Evolutionary conservation across 2,888 invertebrate species (phyloP).

Genomic region (Minunthozetes semirufus): DNA sequence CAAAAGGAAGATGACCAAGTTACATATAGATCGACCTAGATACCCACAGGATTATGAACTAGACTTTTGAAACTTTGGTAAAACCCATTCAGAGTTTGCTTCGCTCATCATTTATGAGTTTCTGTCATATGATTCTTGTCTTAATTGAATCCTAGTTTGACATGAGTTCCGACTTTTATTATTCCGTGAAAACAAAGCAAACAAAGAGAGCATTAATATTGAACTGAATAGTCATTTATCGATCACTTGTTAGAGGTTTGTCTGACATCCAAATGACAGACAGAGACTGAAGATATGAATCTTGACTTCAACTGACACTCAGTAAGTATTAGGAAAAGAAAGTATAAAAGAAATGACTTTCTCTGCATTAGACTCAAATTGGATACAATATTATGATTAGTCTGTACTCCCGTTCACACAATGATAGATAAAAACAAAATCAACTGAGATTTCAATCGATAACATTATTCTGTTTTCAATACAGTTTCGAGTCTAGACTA

Average conservation of each 20-base stretch:
- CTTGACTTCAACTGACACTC: not conserved
- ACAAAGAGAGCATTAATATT: not conserved
- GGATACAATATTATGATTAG: not conserved
- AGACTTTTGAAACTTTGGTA: too few relatives aligned
- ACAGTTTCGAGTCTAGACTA: too few relatives aligned
- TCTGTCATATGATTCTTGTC: too few relatives aligned
- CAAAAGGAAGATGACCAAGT: too few relatives aligned
- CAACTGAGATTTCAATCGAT: not conserved
- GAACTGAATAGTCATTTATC: slow-evolving; percentile 9
- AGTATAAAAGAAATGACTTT: not conserved
- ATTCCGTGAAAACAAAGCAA: not conserved
- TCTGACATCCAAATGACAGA: not conserved
- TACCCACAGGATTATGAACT: too few relatives aligned
- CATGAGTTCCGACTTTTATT: too few relatives aligned
- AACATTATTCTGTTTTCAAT: not conserved
- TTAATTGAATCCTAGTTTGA: too few relatives aligned
- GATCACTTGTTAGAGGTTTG: slow-evolving; percentile 7
- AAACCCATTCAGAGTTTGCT: too few relatives aligned
- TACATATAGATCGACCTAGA: too few relatives aligned
- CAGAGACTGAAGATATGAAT: slow-evolving; percentile 5
- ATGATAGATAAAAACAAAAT: not conserved
- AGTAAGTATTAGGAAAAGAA: not conserved
- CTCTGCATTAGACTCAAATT: not conserved
- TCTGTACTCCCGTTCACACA: not conserved
- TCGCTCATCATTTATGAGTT: too few relatives aligned